phyloP scores from a whole-genome alignment of 1,140 invertebrate species.

The Orius insidiosus region DNA sequence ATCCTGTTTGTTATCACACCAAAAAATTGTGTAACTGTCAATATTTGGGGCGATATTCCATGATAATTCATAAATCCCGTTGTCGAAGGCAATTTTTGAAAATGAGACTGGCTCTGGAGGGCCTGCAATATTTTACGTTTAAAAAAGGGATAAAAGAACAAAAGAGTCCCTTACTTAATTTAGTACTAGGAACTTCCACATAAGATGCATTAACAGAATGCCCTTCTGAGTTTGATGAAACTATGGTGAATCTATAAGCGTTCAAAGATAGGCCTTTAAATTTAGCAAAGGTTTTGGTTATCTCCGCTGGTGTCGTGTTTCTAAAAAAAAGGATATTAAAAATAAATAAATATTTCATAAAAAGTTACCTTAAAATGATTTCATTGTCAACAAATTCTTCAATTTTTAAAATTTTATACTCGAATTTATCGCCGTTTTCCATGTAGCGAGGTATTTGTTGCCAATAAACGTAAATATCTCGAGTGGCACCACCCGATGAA shows the following conservation, averaged over 20 bases:
- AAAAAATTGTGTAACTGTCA: conserved; percentile 50
- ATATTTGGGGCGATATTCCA: conserved; percentile 36
- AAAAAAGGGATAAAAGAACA: conserved; percentile 9
- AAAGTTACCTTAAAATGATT: conserved; percentile 1
- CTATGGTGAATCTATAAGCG: conserved; percentile 32
- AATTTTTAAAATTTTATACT: conserved; percentile 25
- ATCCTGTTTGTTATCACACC: conserved; percentile 43
- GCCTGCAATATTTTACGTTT: conserved; percentile 22
- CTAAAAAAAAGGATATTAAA: conserved; percentile 22
- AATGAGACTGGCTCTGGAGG: conserved; percentile 36
- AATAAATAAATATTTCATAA: neutral
- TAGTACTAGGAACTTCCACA: conserved; percentile 38
- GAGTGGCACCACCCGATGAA: conserved; percentile 25
- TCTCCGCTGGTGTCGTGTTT: conserved; percentile 25
- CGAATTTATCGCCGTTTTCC: conserved; percentile 38
- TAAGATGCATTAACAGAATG: conserved; percentile 32
- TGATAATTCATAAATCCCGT: conserved; percentile 47
- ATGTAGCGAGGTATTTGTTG: conserved; percentile 39
- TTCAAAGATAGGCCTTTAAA: conserved; percentile 30
- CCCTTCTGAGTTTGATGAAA: conserved; percentile 38
- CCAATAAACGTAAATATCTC: conserved; percentile 49
- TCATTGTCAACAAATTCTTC: conserved; percentile 24
- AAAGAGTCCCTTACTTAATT: conserved; percentile 30
- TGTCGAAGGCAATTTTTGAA: conserved; percentile 46
- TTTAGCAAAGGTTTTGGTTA: conserved; percentile 32